Conservation (phyloP, 2,888 invertebrate genomes). For the Brenthis ino region DNA sequence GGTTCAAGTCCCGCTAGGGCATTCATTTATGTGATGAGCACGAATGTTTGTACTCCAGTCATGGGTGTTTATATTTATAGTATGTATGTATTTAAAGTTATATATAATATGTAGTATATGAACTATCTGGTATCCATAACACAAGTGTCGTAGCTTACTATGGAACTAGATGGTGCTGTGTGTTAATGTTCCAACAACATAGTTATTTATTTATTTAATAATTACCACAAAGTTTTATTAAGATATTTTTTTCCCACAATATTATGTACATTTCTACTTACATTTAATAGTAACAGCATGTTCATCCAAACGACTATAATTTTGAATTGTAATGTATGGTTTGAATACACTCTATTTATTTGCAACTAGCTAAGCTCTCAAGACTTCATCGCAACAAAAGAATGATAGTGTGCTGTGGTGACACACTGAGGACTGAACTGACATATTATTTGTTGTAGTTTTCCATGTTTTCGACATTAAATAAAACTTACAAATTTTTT, state of each 20-base stretch:
- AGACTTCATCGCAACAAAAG: conserved; percentile 49
- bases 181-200: too few relatives aligned
- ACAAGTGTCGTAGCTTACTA: too few relatives aligned
- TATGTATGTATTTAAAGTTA: too few relatives aligned
- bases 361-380: conserved; percentile 22
- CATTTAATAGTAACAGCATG: background rate
- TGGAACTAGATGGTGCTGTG: too few relatives aligned
- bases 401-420: conserved; percentile 51
- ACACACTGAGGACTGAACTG: conserved; percentile 51
- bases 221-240: too few relatives aligned
- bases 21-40: too few relatives aligned
- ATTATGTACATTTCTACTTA: background rate
- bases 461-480: conserved; percentile 42
- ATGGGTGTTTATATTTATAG: too few relatives aligned
- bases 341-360: conserved; percentile 8
- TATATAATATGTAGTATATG: too few relatives aligned
- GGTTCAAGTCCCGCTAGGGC: too few relatives aligned
- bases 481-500: background rate
- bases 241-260: background rate
- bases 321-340: background rate
- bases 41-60: too few relatives aligned
- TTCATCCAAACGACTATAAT: conserved; percentile 2
- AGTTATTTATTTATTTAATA: too few relatives aligned
- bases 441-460: conserved; percentile 45
- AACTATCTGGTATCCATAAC: too few relatives aligned